phyloP scores from a whole-genome alignment of 1,140 invertebrate genomes.

The Akabosia matsudoensis region DNA sequence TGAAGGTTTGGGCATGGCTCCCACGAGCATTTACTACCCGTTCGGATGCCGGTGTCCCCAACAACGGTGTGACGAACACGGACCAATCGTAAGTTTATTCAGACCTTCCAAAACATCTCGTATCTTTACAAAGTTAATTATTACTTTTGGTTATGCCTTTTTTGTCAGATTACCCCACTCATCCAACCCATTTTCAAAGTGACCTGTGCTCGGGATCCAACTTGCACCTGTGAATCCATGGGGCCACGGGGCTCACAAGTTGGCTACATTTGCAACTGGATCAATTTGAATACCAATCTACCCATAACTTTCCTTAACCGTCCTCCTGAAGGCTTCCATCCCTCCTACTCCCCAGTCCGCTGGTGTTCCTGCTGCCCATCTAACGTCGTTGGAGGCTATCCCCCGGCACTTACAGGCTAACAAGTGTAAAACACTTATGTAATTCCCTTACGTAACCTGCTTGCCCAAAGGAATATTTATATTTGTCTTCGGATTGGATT shows the following conservation, averaged over 20 bases:
- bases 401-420: no score
- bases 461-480: no score
- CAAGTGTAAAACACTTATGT: no score
- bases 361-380: slow-evolving; percentile 17
- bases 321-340: neutral
- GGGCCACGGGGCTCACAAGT: neutral
- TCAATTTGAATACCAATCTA: neutral
- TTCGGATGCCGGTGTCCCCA: neutral
- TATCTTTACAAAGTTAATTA: neutral
- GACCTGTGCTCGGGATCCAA: neutral
- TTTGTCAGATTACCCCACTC: neutral
- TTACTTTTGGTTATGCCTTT: neutral
- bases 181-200: neutral
- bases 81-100: neutral
- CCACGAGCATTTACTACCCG: neutral
- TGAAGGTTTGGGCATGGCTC: neutral
- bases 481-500: no score
- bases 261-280: slow-evolving; percentile 3
- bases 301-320: neutral
- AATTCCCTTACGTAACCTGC: no score
- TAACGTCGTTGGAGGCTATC: no score
- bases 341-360: neutral
- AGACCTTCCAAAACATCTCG: neutral
- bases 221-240: slow-evolving; percentile 4
- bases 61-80: neutral